phyloP scores from a whole-genome alignment of 2,888 invertebrate genomes.

The Phoenoteleia sp. region DNA sequence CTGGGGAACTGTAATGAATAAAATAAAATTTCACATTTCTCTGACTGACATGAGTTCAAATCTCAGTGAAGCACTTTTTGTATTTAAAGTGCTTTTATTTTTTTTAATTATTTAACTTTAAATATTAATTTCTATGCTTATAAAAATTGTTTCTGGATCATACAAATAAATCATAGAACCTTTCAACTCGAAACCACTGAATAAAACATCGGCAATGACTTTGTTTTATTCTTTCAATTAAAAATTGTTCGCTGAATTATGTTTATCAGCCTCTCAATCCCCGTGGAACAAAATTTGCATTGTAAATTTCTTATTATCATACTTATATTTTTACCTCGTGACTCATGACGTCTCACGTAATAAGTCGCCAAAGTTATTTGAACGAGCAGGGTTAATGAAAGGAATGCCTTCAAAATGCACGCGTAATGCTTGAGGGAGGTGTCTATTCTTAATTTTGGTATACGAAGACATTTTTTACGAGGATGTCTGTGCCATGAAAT shows the following conservation, averaged over 20 bases:
- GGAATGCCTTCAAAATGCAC: neutral
- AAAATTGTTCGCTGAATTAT: constrained; percentile 31
- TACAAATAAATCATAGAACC: neutral
- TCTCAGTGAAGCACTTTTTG: too few relatives aligned
- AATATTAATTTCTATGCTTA: neutral
- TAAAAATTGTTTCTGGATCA: neutral
- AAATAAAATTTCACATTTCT: too few relatives aligned
- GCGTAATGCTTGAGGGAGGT: neutral
- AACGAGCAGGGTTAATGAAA: constrained; percentile 16
- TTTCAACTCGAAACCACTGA: neutral
- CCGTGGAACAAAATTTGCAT: constrained; percentile 1
- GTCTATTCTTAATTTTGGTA: neutral
- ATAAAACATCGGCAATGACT: constrained; percentile 19
- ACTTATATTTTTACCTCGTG: constrained; percentile 22
- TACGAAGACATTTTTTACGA: too few relatives aligned
- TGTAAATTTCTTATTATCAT: constrained; percentile 39
- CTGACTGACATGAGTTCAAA: too few relatives aligned
- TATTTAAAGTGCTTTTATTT: too few relatives aligned
- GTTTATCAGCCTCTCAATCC: constrained; percentile 21
- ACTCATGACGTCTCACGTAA: neutral
- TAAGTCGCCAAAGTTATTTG: constrained; percentile 1
- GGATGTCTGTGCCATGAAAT: too few relatives aligned
- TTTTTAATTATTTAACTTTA: too few relatives aligned
- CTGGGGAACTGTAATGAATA: too few relatives aligned
- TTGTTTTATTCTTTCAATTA: constrained; percentile 28